Base-by-base conservation (phyloP, 2,113 vertebrate species). In the Tichodroma muraria region DNA sequence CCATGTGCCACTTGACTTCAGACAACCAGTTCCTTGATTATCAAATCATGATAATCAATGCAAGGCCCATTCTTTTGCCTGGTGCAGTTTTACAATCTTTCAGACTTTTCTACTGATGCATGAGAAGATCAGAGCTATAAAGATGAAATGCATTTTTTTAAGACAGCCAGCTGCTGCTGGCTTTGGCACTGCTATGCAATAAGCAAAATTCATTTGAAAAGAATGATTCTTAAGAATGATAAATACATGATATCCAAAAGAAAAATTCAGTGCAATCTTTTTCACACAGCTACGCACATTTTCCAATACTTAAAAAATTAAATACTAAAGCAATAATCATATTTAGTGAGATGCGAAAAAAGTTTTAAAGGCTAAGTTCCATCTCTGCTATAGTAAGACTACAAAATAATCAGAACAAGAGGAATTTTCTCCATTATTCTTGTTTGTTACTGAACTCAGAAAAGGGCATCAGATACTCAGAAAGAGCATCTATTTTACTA, bases 21-120 rank as follows among this genome's bases (percentile, higher is more conserved):
- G 75, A 53, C 78, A 92, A 81, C 61, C 37, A 59, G 66, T 85
- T 92, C 59, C 75, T 94, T 96, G 93, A 96, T 94, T 87, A 91
- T 77, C 80, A 85, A 94, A 85, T 94, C 87, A 92, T 27, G 50
- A 70, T 56, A 85, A 96, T 91, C 86, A 93, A 15, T 53, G 19
- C 53, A 90, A 81, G 59, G 31, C 65, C 50, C 37, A 10, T 85
- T 93, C 80, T 89, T 87, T 61, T 68, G 15, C 85, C 84, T 72
- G 21, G 20, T 82, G 23, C 21, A 69, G 50, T 75, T 91, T 91
- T 59, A 60, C 30, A 63, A 52, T 40, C 15, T 89, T 95, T 93
- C 49, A 85, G 72, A 35, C 4, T 84, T 70, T 86, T 63, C 21
- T 56, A 85, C n/a, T 17, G 54, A 50, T 80, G 27, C 57, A 65